These are phyloP conservation scores for Clarias fuscus DNA, from an alignment of 2,797 vertebrate species.

Conservation along the genomic window DNA sequence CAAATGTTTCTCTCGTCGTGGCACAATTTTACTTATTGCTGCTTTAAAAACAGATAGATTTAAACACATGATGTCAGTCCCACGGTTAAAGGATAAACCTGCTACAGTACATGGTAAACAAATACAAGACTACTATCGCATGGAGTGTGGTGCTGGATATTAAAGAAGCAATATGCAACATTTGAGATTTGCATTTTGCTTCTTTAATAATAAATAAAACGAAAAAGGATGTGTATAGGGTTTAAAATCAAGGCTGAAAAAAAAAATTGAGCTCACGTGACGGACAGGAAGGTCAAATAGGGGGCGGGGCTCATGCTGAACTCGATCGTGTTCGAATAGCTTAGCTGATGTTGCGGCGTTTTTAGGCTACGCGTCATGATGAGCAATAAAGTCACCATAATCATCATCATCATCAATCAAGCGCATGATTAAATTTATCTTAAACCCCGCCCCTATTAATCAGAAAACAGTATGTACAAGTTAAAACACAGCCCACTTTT, in stretches of 20 bases:
- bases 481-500: background rate
- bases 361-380: background rate
- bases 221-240: background rate
- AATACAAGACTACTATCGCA: background rate
- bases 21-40: conserved; percentile 23
- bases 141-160: background rate
- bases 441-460: conserved; percentile 11
- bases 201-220: background rate
- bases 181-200: background rate
- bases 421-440: background rate
- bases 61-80: background rate
- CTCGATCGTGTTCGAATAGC: background rate
- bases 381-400: background rate
- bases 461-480: background rate
- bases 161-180: background rate
- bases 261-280: background rate
- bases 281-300: background rate
- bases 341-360: background rate
- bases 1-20: background rate
- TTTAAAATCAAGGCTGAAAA: background rate
- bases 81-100: background rate
- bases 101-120: background rate
- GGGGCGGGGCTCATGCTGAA: background rate
- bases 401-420: background rate
- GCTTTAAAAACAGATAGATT: background rate